Base-by-base conservation (phyloP, 2,888 invertebrate species). In the Sphaeridia pumilis region DNA sequence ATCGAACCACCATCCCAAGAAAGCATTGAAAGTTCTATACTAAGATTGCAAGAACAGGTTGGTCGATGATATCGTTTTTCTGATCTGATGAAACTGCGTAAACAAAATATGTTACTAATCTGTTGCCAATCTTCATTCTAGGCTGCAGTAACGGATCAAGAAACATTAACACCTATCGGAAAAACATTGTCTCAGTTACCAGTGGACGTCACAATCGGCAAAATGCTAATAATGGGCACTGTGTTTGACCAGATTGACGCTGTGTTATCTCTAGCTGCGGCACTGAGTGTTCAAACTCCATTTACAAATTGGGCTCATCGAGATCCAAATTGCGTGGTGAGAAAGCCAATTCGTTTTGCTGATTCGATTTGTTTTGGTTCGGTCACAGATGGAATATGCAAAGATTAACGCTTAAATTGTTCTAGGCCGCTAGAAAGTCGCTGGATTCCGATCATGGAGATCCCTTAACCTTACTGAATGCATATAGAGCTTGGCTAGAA, bases 391-490 rank as follows among this genome's bases (percentile, higher is more conserved):
- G n/a, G n/a, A n/a, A n/a, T n/a, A n/a, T n/a, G n/a, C n/a, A n/a
- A n/a, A n/a, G n/a, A n/a, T n/a, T n/a, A n/a, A n/a, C n/a, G n/a
- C n/a, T n/a, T n/a, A n/a, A n/a, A n/a, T n/a, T n/a, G n/a, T n/a
- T n/a, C n/a, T 65, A 83, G 80, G 79, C 80, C 38, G 76, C 84
- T 1, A 75, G 88, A 36, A 82, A 81, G 71, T 78, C 80, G 0
- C 76, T 94, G 34, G 88, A 94, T 67, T 93, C 93, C 0, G 87
- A 88, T 68, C 92, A 95, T 69, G 98, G 98, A 0, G 98, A 98
- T 70, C 89, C 95, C 0, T 77, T 98, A 58, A 90, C 90, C 0
- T 72, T 95, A 0, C 72, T 98, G 2, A 87, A 87, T 64, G 78
- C 85, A 26, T 92, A 85, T 71, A 82, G 85, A 67, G 84, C 87